These are phyloP conservation scores for Hyles euphorbiae DNA, from an alignment of 1,140 invertebrate species.

Conservation along the genomic window DNA sequence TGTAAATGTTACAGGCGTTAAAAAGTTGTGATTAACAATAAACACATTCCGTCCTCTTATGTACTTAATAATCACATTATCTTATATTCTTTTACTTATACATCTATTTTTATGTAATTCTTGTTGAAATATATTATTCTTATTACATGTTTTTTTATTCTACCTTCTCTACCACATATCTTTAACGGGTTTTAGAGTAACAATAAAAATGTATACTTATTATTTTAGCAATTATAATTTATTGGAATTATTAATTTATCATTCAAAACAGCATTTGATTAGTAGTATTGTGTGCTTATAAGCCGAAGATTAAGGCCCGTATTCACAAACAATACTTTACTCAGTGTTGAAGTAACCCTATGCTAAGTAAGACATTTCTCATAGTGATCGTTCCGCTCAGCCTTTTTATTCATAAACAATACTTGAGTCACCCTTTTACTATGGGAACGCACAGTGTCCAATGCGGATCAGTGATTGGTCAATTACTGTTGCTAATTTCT, in stretches of 20 bases:
- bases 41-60: slow-evolving; percentile 11
- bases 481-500: no score
- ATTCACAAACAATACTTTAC: no score
- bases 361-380: no score
- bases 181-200: background rate
- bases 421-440: no score
- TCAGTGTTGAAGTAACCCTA: no score
- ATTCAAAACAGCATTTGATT: no score
- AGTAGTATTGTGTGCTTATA: no score
- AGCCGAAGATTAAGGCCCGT: no score
- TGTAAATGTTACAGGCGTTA: background rate
- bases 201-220: background rate
- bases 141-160: background rate
- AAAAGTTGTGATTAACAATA: slow-evolving; percentile 6
- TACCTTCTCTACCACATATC: background rate
- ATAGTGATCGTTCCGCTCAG: no score
- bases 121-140: background rate
- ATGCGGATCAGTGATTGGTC: no score
- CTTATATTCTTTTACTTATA: slow-evolving; percentile 4
- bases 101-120: background rate
- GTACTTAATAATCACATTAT: slow-evolving; percentile 6
- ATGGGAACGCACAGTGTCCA: no score
- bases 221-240: background rate
- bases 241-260: background rate
- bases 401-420: no score